Evolutionary conservation across 2,888 invertebrate species (phyloP), one percentile per base, ranked within the genome.

Genomic region (Carabus problematicus): DNA sequence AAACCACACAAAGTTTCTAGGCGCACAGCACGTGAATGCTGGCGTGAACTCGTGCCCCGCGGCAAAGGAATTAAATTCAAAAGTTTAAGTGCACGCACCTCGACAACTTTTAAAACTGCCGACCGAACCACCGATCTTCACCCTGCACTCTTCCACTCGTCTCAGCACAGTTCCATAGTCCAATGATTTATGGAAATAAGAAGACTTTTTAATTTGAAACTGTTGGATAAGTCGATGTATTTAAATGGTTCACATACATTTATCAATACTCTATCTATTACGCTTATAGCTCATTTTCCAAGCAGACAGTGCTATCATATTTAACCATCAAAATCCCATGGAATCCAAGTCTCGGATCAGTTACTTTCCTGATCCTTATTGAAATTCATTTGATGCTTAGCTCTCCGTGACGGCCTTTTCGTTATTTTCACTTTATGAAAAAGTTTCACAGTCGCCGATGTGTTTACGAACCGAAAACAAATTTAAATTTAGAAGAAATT

Each of bases 181-280:
- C 39, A 62, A 45, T 69, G 69, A 69, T 69, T 69, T 69, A 69
- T 69, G 62, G 62, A 69, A 69, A 69, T 69, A 69, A 62, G 62
- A 68, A 60, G 59, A 56, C 19, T 69, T 69, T 69, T 62, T 66
- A 61, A 69, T 69, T 69, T 62, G 62, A 69, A 61, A 69, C 45
- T 62, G 62, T 61, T 55, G 62, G 45, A 55, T 55, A 68, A 41
- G 12, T 40, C 40, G 41, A 41, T 60, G 52, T 68, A 68, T 61
- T 68, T 68, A 68, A 68, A 61, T 61, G 60, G 52, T 52, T 29
- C 42, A 54, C 68, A 68, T 61, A 68, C 42, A 68, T 60, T 68
- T 68, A 67, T 67, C 66, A 67, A 67, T 67, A 67, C 29, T 49
- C 54, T 64, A 42, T 58, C 59, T 49, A 49, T 59, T 67, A 49